Base-by-base conservation (phyloP, 2,888 invertebrate species). In the Agonopterix subpropinquella region DNA sequence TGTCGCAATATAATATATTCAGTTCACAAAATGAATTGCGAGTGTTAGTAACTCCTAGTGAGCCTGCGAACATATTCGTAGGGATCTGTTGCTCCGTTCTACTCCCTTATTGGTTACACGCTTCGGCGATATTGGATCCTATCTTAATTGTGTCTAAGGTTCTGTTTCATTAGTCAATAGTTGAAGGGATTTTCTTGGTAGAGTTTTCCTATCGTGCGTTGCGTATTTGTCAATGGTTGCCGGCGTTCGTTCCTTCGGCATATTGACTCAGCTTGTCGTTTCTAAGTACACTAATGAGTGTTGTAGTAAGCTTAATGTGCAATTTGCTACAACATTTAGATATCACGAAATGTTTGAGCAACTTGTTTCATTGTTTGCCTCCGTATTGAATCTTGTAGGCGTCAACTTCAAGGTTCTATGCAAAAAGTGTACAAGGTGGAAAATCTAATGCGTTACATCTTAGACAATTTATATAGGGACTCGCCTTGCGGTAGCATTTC, bases 11-110 rank as follows among this genome's bases (percentile, higher is more conserved):
- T 86, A 88, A 88, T 87, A 77, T 88, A 88, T 88, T 88, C 88
- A 81, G 84, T 86, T 84, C 83, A 74, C 84, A 86, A 87, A 87
- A 88, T 88, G 87, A 88, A 88, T 88, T 87, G 86, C 80, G 82
- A 83, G 80, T 84, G 86, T 87, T 87, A 86, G 83, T 86, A 87
- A 86, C 85, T 88, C 80, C 62, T 80, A 84, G 83, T 82, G 88
- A 86, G 85, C 78, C 81, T 79, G 83, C 75, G 84, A 88, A 87
- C 87, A 87, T 86, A 87, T 88, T 88, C 85, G 78, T 71, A 61
- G 77, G 80, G 82, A 87, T 87, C 86, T 87, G 85, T 86, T 84
- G 84, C 82, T 78, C 75, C 76, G 74, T 78, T 77, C 77, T 68
- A 70, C 72, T 73, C 76, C 70, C 73, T 81, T 46, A 46, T 46